Percentiles rank a stretch among this genome's conserved stretches.
These are phyloP conservation scores for Coelogynopora nodosa DNA, from an alignment of 2,888 invertebrate genomes.

Conservation along the genomic window DNA sequence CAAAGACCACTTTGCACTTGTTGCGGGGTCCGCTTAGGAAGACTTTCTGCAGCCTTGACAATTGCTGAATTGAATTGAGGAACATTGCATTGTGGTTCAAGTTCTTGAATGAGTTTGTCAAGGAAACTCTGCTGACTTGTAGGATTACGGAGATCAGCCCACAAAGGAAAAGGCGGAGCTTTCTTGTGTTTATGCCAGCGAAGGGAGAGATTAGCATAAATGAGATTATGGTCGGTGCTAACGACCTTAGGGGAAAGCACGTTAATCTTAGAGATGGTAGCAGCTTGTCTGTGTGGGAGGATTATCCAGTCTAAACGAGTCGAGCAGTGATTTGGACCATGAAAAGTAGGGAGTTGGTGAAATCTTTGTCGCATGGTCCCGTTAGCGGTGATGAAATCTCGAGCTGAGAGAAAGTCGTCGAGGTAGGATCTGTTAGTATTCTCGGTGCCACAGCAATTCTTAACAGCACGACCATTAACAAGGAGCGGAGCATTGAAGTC, in stretches of 20 bases:
- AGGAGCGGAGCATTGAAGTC: slow-evolving; percentile 34
- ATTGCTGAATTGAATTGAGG: not conserved
- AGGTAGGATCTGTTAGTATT: slow-evolving; percentile 33
- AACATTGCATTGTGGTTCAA: not conserved
- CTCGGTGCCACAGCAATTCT: slow-evolving; percentile 15
- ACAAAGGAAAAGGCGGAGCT: not conserved
- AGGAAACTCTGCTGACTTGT: slow-evolving; percentile 12
- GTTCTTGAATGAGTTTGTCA: not conserved
- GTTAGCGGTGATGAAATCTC: slow-evolving; percentile 11
- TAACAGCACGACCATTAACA: slow-evolving; percentile 35
- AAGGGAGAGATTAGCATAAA: not conserved
- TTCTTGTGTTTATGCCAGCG: not conserved
- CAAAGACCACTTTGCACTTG: not conserved
- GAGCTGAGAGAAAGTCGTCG: slow-evolving; percentile 2
- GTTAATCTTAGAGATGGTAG: not conserved
- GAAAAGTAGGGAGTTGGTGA: slow-evolving; percentile 31
- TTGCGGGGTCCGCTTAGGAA: not conserved
- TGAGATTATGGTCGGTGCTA: slow-evolving; percentile 27
- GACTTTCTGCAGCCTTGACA: not conserved
- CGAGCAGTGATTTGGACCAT: slow-evolving; percentile 13
- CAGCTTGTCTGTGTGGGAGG: not conserved
- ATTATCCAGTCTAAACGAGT: slow-evolving; percentile 37
- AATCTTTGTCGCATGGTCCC: slow-evolving; percentile 33
- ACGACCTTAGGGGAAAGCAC: slow-evolving; percentile 7
- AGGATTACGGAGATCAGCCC: slow-evolving; percentile 35